A percentile compares a stretch with the other conserved stretches of the same genome.
Conservation (phyloP, 1,140 invertebrate species). For the Diabrotica undecimpunctata region DNA sequence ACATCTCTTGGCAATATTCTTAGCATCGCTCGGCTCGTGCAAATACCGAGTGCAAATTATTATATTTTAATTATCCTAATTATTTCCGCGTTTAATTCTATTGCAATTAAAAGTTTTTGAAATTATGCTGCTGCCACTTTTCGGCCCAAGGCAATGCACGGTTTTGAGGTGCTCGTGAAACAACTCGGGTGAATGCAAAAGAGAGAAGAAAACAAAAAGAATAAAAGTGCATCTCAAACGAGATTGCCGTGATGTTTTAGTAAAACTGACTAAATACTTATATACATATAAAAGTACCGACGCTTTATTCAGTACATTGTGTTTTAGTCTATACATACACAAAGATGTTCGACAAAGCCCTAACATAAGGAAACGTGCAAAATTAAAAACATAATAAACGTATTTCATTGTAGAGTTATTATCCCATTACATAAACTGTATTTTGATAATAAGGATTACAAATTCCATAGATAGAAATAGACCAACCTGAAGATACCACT, state of each 20-base stretch:
- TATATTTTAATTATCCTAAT: conserved; percentile 16
- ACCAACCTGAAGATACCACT: no score
- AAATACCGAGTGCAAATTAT: conserved; percentile 16
- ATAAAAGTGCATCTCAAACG: not conserved
- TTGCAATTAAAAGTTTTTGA: conserved; percentile 11
- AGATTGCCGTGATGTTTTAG: not conserved
- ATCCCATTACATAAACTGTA: no score
- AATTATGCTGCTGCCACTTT: conserved; percentile 12
- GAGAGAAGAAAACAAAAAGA: not conserved
- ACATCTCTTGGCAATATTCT: conserved; percentile 5
- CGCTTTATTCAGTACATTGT: no score
- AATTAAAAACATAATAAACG: no score
- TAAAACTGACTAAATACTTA: no score
- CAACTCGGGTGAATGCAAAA: not conserved
- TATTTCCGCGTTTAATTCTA: conserved; percentile 17
- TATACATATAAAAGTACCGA: no score
- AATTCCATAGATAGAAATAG: no score
- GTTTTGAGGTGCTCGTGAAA: not conserved
- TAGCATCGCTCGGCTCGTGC: not conserved
- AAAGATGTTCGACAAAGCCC: no score
- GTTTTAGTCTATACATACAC: no score
- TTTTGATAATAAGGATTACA: no score
- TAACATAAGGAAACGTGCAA: no score
- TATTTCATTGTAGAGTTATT: no score
- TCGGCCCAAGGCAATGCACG: not conserved